A percentile compares a stretch with the other conserved stretches of the same genome.
These are phyloP conservation scores for Coptodon rendalli DNA, from an alignment of 2,113 vertebrate genomes.

Conservation along the genomic window DNA sequence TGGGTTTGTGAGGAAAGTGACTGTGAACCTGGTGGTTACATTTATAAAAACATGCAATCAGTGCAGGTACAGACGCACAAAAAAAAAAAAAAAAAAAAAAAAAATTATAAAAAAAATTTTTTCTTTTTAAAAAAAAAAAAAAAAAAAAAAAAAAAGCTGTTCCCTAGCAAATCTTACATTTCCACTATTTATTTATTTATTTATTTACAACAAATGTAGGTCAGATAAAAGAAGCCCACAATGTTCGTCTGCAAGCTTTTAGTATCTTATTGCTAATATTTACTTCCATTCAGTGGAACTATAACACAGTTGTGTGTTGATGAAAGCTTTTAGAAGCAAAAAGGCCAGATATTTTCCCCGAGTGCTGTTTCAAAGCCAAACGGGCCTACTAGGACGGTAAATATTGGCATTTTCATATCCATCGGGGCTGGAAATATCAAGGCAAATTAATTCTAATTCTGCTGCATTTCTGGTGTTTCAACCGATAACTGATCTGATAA, in stretches of 20 bases:
- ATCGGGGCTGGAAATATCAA: neutral
- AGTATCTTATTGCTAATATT: neutral
- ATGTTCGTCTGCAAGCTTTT: neutral
- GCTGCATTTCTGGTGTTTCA: neutral
- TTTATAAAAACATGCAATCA: neutral
- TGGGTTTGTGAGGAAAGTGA: conserved; percentile 93
- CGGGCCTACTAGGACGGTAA: accelerated
- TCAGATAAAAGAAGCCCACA: neutral
- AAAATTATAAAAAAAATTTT: neutral
- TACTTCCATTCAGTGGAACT: neutral
- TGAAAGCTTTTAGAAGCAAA: neutral
- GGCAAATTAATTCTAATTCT: neutral
- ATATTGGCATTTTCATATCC: neutral
- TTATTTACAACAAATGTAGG: neutral
- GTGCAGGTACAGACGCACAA: neutral
- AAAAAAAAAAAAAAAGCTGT: neutral
- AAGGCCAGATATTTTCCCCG: neutral
- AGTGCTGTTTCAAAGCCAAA: neutral
- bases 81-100: neutral
- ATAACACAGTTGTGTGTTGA: neutral
- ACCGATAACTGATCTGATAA: neutral
- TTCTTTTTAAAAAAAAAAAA: neutral
- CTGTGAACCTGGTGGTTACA: conserved; percentile 80
- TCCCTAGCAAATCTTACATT: neutral
- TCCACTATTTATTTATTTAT: neutral